Conservation (phyloP, 92 coral and sea anemone species). For the Palythoa grandiflora region DNA sequence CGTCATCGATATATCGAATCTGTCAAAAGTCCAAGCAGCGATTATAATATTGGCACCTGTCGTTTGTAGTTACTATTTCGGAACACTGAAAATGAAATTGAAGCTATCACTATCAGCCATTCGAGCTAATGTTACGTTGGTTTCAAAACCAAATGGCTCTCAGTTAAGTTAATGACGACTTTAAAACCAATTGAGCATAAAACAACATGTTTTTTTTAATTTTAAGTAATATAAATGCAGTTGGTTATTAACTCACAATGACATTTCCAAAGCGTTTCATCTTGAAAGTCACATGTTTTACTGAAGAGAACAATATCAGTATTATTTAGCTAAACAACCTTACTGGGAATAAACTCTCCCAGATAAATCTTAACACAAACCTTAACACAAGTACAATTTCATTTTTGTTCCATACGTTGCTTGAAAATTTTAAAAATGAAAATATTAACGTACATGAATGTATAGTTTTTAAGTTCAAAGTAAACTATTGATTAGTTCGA, state of each 20-base stretch:
- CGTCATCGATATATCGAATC: too few relatives aligned
- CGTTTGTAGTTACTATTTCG: too few relatives aligned
- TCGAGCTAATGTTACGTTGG: too few relatives aligned
- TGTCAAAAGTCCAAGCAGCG: too few relatives aligned
- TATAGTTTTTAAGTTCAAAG: background rate
- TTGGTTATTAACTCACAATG: background rate
- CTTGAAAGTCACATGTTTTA: background rate
- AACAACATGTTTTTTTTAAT: background rate
- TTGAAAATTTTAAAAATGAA: background rate
- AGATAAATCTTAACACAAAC: background rate
- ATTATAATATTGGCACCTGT: too few relatives aligned
- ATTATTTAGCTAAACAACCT: background rate
- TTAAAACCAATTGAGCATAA: too few relatives aligned
- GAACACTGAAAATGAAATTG: too few relatives aligned
- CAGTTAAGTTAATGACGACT: too few relatives aligned
- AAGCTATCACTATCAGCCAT: too few relatives aligned
- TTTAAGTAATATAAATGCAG: background rate
- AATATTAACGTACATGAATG: background rate
- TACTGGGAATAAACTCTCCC: background rate
- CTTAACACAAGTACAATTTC: background rate
- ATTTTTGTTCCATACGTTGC: background rate
- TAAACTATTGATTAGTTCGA: background rate
- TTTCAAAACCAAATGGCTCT: too few relatives aligned
- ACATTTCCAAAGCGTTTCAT: background rate
- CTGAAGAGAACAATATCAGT: slow-evolving; percentile 1